Percentiles rank a stretch among this genome's conserved stretches.
Conservation (phyloP, 2,888 invertebrate genomes). For the Sericinus montela region DNA sequence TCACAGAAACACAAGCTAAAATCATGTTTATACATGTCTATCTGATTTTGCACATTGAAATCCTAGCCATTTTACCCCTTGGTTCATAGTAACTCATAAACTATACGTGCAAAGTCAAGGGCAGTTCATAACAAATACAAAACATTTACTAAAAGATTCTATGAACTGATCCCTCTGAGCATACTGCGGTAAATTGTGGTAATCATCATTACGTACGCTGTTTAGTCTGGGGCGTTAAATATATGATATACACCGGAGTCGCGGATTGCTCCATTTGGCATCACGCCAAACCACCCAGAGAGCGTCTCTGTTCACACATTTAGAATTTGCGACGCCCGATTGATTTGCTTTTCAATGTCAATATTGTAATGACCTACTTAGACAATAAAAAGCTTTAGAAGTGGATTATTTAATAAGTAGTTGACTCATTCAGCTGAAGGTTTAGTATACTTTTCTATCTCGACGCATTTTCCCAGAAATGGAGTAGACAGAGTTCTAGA, state of each 20-base stretch:
- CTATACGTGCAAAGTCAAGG: no score
- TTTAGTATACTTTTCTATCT: no score
- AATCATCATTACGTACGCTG: constrained; percentile 17
- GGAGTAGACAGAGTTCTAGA: no score
- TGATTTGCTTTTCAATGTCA: constrained; percentile 59
- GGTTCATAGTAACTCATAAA: no score
- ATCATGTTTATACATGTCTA: no score
- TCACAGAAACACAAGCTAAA: no score
- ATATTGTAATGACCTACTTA: constrained; percentile 48
- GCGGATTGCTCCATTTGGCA: constrained; percentile 45
- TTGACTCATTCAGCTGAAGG: no score
- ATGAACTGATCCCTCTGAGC: constrained; percentile 6
- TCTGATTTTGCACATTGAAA: no score
- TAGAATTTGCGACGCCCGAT: constrained; percentile 32
- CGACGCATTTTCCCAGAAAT: no score
- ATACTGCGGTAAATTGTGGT: background rate
- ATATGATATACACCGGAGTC: constrained; percentile 25
- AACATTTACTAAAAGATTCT: background rate
- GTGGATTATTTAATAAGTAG: no score
- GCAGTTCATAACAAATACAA: no score
- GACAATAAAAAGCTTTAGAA: constrained; percentile 1
- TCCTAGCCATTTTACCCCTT: no score
- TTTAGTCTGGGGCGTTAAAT: constrained; percentile 39
- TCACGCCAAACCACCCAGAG: constrained; percentile 40
- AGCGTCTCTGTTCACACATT: constrained; percentile 16